phyloP scores from a whole-genome alignment of 2,113 vertebrate genomes.

The Silurus meridionalis region DNA sequence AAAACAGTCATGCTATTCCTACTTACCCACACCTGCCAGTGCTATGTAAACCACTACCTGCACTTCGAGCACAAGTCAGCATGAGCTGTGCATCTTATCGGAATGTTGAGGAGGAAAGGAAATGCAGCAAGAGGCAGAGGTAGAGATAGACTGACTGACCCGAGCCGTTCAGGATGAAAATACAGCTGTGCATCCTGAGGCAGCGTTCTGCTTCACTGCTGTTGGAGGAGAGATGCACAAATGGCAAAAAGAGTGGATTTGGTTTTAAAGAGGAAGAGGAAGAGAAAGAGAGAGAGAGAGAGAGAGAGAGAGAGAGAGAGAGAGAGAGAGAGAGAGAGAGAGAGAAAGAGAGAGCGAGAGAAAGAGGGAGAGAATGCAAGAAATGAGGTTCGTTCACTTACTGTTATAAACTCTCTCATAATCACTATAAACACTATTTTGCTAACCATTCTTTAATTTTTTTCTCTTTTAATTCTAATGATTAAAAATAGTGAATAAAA shows the following conservation, averaged over 20 bases:
- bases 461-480: too few relatives aligned
- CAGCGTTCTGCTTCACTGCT: slow-evolving; percentile 11
- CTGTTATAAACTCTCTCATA: too few relatives aligned
- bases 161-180: slow-evolving; percentile 12
- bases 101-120: neutral
- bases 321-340: neutral
- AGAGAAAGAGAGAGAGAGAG: slow-evolving; percentile 26
- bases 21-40: neutral
- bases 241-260: neutral
- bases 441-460: too few relatives aligned
- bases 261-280: neutral
- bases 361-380: too few relatives aligned
- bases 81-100: slow-evolving; percentile 1
- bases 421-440: too few relatives aligned
- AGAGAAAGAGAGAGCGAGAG: too few relatives aligned
- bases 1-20: neutral
- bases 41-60: neutral
- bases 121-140: neutral
- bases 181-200: slow-evolving; percentile 5
- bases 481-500: too few relatives aligned
- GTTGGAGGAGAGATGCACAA: slow-evolving; percentile 1
- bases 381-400: too few relatives aligned
- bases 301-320: slow-evolving; percentile 4
- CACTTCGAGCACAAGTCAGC: neutral
- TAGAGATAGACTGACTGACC: neutral